Evolutionary conservation across 2,888 invertebrate genomes (phyloP), one percentile per base, ranked within the genome.

Genomic region (Lasius platythorax): DNA sequence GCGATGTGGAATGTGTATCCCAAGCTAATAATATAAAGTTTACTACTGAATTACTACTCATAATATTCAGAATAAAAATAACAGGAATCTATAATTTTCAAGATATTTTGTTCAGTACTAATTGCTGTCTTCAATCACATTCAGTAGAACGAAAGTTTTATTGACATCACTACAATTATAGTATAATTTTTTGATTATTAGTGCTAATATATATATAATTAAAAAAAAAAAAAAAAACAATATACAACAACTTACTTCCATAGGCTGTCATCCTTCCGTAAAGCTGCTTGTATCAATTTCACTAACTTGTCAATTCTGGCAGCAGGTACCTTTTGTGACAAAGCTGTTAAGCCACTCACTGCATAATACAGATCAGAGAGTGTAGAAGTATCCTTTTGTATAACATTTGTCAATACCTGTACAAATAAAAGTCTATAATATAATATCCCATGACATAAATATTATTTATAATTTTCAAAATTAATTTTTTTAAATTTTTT

Each of bases 241-340:
- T 0, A 28, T 56, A 40, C n/a, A 70, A 61, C 70, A 63, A 88
- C 95, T 95, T 94, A 97, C 97, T 97, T 97, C 64, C 96, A 95
- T 30, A 97, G 96, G 85, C 97, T 97, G 92, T 98, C 98, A 95
- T 99, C 99, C 92, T 97, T 98, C 94, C 98, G 98, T 86, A 99
- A 95, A 86, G 97, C 95, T 85, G 97, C 97, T 92, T 98, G 97
- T 53, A 99, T 95, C 87, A 97, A 96, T 94, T 97, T 97, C 1
- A 97, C 95, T 33, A 97, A 95, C 94, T 97, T 98, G 37, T 96
- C 96, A 66, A 96, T 96, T 91, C 87, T 90, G 0, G 91, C 84
- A n/a, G 97, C 97, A 84, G 96, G 95, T 63, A 97, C 93, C 4
- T 96, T 95, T 89, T 97, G 96, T 0, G 97, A 97, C 0, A 98